Evolutionary conservation across 2,797 vertebrate genomes (phyloP), one percentile per base, ranked within the genome.

Genomic region (Antennarius maculatus): DNA sequence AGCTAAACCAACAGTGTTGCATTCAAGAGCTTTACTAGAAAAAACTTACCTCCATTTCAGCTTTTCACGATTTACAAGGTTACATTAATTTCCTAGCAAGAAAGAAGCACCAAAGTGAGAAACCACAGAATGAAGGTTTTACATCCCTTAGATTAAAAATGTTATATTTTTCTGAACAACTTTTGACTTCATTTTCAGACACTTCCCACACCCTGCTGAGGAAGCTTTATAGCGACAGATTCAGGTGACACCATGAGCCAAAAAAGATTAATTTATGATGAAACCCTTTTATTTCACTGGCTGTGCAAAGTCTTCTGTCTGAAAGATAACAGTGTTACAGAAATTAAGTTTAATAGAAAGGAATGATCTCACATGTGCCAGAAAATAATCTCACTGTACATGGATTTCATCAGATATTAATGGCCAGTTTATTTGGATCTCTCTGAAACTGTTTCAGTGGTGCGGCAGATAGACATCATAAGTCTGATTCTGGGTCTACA

Each of bases 251-350:
- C 23, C 9, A 16, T 57, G 61, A 53, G n/a, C 29, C 10, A 23
- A 5, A 50, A 28, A 48, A 46, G 57, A 50, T 37, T 45, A n/a
- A 45, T 74, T 69, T 48, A 42, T 67, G 47, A 29, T 3, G 8
- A 42, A 61, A n/a, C 12, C 14, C 13, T 46, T 73, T 74, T 49
- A 71, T 69, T 29, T 47, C 41, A 7, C n/a, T 17, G 50, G 37
- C 69, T 43, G 47, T 46, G 54, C 47, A 29, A 57, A 31, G 18
- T 42, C 15, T 23, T 15, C 17, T 37, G 46, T 23, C 39, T 46
- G 6, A 7, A 51, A 66, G 61, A 70, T 41, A 17, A 60, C 15
- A 39, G 39, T 13, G 16, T 45, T 13, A 59, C 45, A 43, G 18
- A 37, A 56, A 43, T 49, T 48, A 52, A 60, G n/a, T 29, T 41